phyloP scores from a whole-genome alignment of 30 jellyfish, hydroid and myxozoan genomes.

The Pelagia noctiluca region DNA sequence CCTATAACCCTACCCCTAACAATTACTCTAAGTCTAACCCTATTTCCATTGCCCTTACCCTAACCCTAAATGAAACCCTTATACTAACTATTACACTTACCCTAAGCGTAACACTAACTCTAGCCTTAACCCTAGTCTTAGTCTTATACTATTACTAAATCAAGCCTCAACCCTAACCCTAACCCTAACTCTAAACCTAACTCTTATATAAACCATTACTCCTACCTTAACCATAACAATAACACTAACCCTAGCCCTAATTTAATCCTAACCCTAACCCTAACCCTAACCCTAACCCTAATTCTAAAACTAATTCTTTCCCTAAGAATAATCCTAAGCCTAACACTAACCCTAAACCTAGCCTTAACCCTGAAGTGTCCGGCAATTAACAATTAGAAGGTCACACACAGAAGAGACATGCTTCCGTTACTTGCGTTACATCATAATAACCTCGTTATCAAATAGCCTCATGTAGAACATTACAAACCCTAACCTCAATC shows the following conservation, averaged over 20 bases:
- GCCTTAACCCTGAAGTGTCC: too few species aligned
- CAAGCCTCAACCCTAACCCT: constrained; percentile 46
- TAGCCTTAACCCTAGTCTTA: constrained; percentile 40
- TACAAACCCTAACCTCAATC: constrained; percentile 29
- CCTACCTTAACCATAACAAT: constrained; percentile 26
- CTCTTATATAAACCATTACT: constrained; percentile 23
- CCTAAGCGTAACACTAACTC: constrained; percentile 56
- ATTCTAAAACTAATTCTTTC: too few species aligned
- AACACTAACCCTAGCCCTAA: too few species aligned
- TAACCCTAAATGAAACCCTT: constrained; percentile 48
- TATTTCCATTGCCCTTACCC: constrained; percentile 55
- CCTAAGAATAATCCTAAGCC: too few species aligned
- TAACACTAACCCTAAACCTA: too few species aligned
- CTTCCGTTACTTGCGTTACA: too few species aligned
- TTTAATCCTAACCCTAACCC: constrained; percentile 49
- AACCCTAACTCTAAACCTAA: constrained; percentile 37
- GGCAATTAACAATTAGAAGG: too few species aligned
- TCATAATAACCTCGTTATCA: too few species aligned
- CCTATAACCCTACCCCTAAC: constrained; percentile 58
- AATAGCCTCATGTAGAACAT: too few species aligned
- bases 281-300: constrained; percentile 20
- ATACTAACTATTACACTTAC: constrained; percentile 34
- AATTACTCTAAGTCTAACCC: constrained; percentile 48
- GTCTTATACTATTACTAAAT: too few species aligned
- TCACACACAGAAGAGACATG: too few species aligned